These are phyloP conservation scores for Campoplex nolae DNA, from an alignment of 2,888 invertebrate species.

Conservation along the genomic window DNA sequence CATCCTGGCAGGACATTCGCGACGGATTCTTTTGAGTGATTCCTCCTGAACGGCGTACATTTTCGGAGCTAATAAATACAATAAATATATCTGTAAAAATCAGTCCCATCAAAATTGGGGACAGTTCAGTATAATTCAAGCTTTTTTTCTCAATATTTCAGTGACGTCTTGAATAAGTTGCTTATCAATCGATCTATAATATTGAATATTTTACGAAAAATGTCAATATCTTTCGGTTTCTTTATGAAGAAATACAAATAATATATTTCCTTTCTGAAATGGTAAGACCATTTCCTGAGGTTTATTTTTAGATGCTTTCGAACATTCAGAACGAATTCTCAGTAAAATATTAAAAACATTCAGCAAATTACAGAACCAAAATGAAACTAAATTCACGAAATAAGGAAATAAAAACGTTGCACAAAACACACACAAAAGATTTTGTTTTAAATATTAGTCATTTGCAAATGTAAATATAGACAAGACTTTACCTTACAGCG, in stretches of 20 bases:
- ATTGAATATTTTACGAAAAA: not conserved
- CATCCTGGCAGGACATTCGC: constrained; percentile 54
- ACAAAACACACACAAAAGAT: not conserved
- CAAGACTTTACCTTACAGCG: constrained; percentile 68
- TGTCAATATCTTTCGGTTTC: not conserved
- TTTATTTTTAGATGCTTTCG: not conserved
- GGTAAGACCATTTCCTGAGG: not conserved
- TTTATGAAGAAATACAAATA: not conserved
- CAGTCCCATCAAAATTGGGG: no score
- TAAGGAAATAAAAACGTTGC: not conserved
- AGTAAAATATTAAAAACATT: not conserved
- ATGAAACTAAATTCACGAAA: not conserved
- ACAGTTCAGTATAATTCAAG: not conserved
- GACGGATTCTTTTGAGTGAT: constrained; percentile 54
- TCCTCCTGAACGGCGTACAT: constrained; percentile 49
- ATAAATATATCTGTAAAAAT: not conserved
- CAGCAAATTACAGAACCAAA: not conserved
- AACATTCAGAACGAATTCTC: not conserved
- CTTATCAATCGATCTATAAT: no score
- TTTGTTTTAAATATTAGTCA: not conserved
- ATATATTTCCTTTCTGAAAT: not conserved
- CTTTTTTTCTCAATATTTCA: not conserved
- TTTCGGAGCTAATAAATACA: constrained; percentile 54
- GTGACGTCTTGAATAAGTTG: no score
- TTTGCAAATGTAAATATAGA: not conserved